A percentile compares a stretch with the other conserved stretches of the same genome.
These are phyloP conservation scores for Epinotia demarniana DNA, from an alignment of 2,888 invertebrate genomes.

Conservation along the genomic window DNA sequence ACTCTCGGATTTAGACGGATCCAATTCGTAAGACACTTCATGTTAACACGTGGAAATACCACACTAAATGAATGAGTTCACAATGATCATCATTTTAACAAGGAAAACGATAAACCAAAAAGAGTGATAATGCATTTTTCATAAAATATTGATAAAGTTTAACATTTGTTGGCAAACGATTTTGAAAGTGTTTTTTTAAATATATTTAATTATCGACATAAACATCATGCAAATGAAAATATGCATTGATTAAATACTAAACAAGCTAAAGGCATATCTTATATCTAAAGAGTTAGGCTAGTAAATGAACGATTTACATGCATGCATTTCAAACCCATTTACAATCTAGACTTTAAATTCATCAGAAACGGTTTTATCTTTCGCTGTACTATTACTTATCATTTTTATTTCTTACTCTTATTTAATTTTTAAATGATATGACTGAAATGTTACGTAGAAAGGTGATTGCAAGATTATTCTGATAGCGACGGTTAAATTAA, in stretches of 20 bases:
- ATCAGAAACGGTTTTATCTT: background rate
- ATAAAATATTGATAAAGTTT: background rate
- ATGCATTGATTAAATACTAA: background rate
- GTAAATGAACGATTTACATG: background rate
- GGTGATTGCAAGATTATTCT: background rate
- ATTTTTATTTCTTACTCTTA: background rate
- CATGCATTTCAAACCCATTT: constrained; percentile 15
- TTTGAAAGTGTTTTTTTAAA: background rate
- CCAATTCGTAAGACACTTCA: constrained; percentile 9
- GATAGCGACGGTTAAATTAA: background rate
- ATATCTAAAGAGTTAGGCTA: too few relatives aligned
- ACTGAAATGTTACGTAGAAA: background rate
- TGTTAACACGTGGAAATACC: background rate
- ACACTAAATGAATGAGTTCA: background rate
- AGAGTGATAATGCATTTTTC: constrained; percentile 66
- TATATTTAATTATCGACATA: constrained; percentile 10
- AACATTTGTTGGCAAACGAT: background rate
- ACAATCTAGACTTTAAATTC: constrained; percentile 9
- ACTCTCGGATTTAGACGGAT: too few relatives aligned
- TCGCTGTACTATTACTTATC: background rate
- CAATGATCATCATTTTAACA: background rate
- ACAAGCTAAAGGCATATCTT: too few relatives aligned
- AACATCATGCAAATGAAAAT: constrained; percentile 11
- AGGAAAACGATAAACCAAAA: constrained; percentile 48
- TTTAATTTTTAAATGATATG: background rate